phyloP scores from a whole-genome alignment of 2,797 vertebrate species.

The Tokudaia tokunoshimensis region DNA sequence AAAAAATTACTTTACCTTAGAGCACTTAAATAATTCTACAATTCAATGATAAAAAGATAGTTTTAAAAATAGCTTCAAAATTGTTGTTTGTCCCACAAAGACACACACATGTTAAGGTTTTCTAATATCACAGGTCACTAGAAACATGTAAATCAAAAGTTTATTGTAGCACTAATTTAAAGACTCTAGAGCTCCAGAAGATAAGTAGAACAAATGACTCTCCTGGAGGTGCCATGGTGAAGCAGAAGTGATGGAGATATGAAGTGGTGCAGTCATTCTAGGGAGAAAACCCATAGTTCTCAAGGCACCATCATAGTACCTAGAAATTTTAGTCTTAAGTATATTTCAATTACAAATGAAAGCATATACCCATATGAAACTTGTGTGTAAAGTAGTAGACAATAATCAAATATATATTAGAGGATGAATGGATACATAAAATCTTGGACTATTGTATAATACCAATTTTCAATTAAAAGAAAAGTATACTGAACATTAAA shows the following conservation, averaged over 20 bases:
- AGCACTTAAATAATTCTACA: background rate
- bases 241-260: background rate
- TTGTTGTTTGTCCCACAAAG: background rate
- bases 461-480: no score
- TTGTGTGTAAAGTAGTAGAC: background rate
- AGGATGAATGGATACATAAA: background rate
- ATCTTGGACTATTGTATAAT: background rate
- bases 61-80: background rate
- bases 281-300: accelerated
- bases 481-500: background rate
- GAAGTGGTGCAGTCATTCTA: background rate
- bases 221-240: background rate
- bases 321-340: background rate
- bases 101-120: background rate
- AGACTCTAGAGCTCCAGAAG: no score
- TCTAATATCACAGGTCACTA: background rate
- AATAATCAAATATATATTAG: background rate
- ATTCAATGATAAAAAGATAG: background rate
- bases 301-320: background rate
- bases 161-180: background rate
- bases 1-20: background rate
- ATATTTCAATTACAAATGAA: background rate
- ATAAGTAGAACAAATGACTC: background rate
- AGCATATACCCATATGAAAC: background rate
- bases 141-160: background rate